A percentile compares a stretch with the other conserved stretches of the same genome.
These are phyloP conservation scores for Morone chrysops DNA, from an alignment of 2,113 vertebrate species.

Conservation along the genomic window DNA sequence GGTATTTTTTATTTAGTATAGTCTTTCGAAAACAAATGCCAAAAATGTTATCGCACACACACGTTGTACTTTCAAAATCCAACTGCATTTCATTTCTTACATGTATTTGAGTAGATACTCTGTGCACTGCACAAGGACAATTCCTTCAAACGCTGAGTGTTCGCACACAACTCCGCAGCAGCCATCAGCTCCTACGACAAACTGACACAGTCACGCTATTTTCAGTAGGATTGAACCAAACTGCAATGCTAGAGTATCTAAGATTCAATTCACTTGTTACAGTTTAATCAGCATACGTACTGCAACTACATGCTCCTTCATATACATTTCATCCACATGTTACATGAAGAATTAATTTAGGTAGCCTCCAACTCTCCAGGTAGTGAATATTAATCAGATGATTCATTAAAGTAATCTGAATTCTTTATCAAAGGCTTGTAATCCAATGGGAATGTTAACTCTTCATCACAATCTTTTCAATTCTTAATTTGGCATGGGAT, in stretches of 20 bases:
- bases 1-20: too few relatives aligned
- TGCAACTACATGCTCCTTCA: not conserved
- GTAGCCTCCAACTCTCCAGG: not conserved
- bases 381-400: not conserved
- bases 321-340: not conserved
- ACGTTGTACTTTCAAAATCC: not conserved
- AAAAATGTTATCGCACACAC: not conserved
- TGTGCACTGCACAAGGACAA: slow-evolving; percentile 94
- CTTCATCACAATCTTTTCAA: slow-evolving; percentile 11
- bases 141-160: slow-evolving; percentile 96
- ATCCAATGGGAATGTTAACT: slow-evolving; percentile 15
- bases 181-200: slow-evolving; percentile 93
- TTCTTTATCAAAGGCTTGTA: slow-evolving; percentile 38
- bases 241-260: not conserved
- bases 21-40: not conserved
- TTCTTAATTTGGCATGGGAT: slow-evolving; percentile 15
- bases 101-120: slow-evolving; percentile 95
- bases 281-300: not conserved
- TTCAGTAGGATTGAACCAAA: slow-evolving; percentile 26
- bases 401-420: slow-evolving; percentile 9
- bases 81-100: slow-evolving; percentile 81
- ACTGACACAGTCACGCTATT: slow-evolving; percentile 80
- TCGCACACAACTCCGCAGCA: slow-evolving; percentile 95
- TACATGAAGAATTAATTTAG: not conserved
- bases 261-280: not conserved